Percentiles rank a stretch among this genome's conserved stretches.
Conservation (phyloP, 1,140 invertebrate species). For the Drosophila serrata region DNA sequence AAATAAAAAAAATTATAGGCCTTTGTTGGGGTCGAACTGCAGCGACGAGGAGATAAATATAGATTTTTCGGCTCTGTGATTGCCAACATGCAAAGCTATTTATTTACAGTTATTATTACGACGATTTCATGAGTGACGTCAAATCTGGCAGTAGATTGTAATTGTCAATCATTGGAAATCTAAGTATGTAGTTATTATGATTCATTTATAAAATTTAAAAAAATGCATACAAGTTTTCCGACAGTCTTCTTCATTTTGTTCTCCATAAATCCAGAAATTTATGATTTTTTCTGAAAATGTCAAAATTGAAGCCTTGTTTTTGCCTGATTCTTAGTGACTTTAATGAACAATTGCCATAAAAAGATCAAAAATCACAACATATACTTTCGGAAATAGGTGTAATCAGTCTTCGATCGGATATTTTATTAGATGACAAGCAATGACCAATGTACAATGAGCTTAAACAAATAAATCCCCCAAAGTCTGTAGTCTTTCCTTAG, state of each 20-base stretch:
- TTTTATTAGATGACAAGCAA: slow-evolving; percentile 9
- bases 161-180: neutral
- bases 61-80: slow-evolving; percentile 56
- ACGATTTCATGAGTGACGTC: slow-evolving; percentile 29
- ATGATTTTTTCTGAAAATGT: too few relatives aligned
- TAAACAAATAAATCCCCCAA: neutral
- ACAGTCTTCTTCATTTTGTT: too few relatives aligned
- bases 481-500: neutral
- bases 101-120: slow-evolving; percentile 50
- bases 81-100: slow-evolving; percentile 53
- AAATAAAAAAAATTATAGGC: slow-evolving; percentile 6
- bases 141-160: neutral
- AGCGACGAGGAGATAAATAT: slow-evolving; percentile 60
- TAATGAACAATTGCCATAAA: too few relatives aligned
- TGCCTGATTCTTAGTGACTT: too few relatives aligned
- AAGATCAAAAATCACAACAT: neutral
- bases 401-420: slow-evolving; percentile 20
- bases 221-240: too few relatives aligned
- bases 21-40: slow-evolving; percentile 16
- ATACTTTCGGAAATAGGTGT: slow-evolving; percentile 8
- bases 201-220: too few relatives aligned
- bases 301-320: too few relatives aligned
- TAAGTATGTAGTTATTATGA: neutral
- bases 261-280: too few relatives aligned
- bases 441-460: slow-evolving; percentile 13